phyloP scores from a whole-genome alignment of 2,888 invertebrate genomes.

The Brenthis hecate region DNA sequence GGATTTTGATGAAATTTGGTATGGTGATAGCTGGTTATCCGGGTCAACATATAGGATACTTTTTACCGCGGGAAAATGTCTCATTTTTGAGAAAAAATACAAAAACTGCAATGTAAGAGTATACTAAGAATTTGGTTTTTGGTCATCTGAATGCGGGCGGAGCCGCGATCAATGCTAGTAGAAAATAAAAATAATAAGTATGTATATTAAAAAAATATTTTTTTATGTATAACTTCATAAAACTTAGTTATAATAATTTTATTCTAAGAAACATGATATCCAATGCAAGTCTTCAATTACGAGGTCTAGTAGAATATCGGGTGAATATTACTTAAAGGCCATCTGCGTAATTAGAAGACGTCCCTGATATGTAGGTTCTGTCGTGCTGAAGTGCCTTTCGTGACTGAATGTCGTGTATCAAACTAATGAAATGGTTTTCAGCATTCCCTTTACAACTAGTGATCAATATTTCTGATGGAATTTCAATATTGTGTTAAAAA shows the following conservation, averaged over 20 bases:
- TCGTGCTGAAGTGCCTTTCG: conserved; percentile 45
- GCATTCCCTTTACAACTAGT: conserved; percentile 41
- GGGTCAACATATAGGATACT: too few relatives aligned
- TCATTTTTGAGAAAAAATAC: too few relatives aligned
- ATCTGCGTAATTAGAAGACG: conserved; percentile 22
- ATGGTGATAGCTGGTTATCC: too few relatives aligned
- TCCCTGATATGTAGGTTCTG: conserved; percentile 37
- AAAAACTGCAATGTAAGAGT: too few relatives aligned
- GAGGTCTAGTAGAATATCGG: conserved; percentile 24
- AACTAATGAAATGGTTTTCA: conserved; percentile 60
- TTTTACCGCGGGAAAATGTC: too few relatives aligned
- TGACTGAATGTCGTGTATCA: conserved; percentile 60
- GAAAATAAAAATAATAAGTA: too few relatives aligned
- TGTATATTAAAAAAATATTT: too few relatives aligned
- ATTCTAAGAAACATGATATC: conserved; percentile 18
- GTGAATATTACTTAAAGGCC: conserved; percentile 24
- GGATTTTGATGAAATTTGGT: too few relatives aligned
- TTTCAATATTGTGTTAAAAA: background rate
- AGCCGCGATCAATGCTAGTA: too few relatives aligned
- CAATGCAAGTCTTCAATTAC: conserved; percentile 22
- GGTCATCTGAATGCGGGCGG: too few relatives aligned
- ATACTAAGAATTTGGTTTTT: too few relatives aligned
- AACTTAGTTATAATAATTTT: conserved; percentile 8
- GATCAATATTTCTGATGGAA: conserved; percentile 1
- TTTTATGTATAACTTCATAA: background rate